phyloP scores from a whole-genome alignment of 2,113 vertebrate genomes.

The Phalacrocorax brasilianus region DNA sequence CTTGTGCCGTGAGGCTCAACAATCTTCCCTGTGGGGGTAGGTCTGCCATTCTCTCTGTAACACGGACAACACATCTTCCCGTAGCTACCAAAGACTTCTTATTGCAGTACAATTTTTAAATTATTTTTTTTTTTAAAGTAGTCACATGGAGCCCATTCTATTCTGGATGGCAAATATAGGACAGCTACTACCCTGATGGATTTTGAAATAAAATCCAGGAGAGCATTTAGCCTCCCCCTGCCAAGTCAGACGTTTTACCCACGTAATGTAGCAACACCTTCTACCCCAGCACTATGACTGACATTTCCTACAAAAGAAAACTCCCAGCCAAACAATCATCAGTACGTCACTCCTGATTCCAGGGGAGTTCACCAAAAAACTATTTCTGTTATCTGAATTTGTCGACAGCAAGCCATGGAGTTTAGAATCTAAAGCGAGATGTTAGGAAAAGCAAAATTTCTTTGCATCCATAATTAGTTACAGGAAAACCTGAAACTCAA shows the following conservation, averaged over 20 bases:
- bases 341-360: not conserved
- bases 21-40: rapidly evolving
- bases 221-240: not conserved
- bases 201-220: not conserved
- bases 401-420: not conserved
- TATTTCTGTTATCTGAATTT: not conserved
- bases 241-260: not conserved
- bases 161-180: not conserved
- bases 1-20: rapidly evolving
- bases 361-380: not conserved
- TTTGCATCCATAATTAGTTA: not conserved
- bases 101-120: not conserved
- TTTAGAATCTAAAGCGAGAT: not conserved
- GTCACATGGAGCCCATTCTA: not conserved
- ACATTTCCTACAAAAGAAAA: not conserved
- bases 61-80: not conserved
- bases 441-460: not conserved
- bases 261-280: not conserved
- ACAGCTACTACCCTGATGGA: not conserved
- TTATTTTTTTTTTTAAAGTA: not conserved
- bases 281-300: not conserved
- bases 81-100: not conserved
- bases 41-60: not conserved
- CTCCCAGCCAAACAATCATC: not conserved
- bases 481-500: not conserved